These are phyloP conservation scores for Anoura caudifer DNA, from an alignment of 2,113 vertebrate genomes.

Conservation along the genomic window DNA sequence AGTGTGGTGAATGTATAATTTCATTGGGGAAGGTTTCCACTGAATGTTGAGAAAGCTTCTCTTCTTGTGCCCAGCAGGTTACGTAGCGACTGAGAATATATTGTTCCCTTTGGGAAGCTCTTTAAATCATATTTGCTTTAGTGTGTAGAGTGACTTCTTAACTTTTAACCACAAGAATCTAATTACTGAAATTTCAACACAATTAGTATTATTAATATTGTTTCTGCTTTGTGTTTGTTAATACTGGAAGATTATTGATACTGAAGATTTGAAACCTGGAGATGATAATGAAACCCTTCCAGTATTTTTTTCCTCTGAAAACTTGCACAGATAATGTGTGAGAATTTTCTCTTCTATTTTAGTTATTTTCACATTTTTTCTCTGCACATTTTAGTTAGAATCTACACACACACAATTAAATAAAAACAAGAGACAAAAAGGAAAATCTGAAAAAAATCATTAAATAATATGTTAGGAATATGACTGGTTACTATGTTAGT, in stretches of 20 bases:
- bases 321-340: neutral
- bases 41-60: conserved; percentile 87
- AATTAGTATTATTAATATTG: conserved; percentile 53
- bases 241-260: conserved; percentile 39
- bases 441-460: neutral
- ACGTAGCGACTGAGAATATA: conserved; percentile 85
- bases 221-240: conserved; percentile 56
- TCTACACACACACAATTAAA: neutral
- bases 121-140: conserved; percentile 83
- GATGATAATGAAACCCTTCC: conserved; percentile 44
- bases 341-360: neutral
- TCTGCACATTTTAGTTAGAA: neutral
- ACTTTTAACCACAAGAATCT: conserved; percentile 77
- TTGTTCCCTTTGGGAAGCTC: conserved; percentile 89
- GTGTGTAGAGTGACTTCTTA: conserved; percentile 79
- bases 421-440: neutral
- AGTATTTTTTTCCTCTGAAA: neutral
- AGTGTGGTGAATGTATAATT: conserved; percentile 90
- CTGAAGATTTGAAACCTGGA: conserved; percentile 30
- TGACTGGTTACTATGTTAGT: neutral
- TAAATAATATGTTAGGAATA: neutral
- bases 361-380: conserved; percentile 24
- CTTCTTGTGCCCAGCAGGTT: conserved; percentile 85
- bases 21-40: conserved; percentile 82
- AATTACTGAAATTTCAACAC: conserved; percentile 66